phyloP scores from a whole-genome alignment of 2,113 vertebrate genomes.

The Columba janthina region DNA sequence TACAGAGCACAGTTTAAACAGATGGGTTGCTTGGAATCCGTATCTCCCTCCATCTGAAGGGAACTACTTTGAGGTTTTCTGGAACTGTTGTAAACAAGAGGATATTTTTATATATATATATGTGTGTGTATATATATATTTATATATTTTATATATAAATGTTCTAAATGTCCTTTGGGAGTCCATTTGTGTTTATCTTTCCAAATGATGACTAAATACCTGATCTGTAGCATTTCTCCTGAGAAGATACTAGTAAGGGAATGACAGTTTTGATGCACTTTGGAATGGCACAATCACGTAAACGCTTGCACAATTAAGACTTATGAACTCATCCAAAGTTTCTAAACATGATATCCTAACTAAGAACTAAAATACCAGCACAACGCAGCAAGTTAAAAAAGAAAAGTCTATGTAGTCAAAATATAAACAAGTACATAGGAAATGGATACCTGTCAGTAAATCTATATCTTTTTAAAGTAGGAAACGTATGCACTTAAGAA shows the following conservation, averaged over 20 bases:
- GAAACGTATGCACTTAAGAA: conserved; percentile 73
- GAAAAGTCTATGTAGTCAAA: conserved; percentile 75
- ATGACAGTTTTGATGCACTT: conserved; percentile 85
- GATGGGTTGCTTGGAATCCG: conserved; percentile 74
- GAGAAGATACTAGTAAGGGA: conserved; percentile 85
- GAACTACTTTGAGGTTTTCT: conserved; percentile 77
- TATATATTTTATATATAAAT: conserved; percentile 69
- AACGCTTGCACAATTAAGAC: conserved; percentile 90
- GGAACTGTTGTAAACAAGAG: conserved; percentile 84
- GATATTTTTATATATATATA: conserved; percentile 47
- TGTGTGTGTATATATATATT: conserved; percentile 45
- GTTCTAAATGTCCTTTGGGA: conserved; percentile 76
- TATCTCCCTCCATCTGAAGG: conserved; percentile 71
- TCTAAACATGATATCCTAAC: conserved; percentile 75
- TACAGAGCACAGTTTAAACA: conserved; percentile 68
- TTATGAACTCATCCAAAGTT: conserved; percentile 82
- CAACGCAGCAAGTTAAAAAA: conserved; percentile 77
- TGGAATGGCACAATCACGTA: conserved; percentile 87
- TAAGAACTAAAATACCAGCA: conserved; percentile 76
- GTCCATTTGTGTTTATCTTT: conserved; percentile 74
- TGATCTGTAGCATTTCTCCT: conserved; percentile 84
- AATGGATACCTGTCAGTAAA: conserved; percentile 75
- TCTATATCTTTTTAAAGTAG: conserved; percentile 63
- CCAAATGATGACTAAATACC: conserved; percentile 80
- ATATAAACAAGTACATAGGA: conserved; percentile 80